These are phyloP conservation scores for Redunca redunca DNA, from an alignment of 2,113 vertebrate species.

Conservation along the genomic window DNA sequence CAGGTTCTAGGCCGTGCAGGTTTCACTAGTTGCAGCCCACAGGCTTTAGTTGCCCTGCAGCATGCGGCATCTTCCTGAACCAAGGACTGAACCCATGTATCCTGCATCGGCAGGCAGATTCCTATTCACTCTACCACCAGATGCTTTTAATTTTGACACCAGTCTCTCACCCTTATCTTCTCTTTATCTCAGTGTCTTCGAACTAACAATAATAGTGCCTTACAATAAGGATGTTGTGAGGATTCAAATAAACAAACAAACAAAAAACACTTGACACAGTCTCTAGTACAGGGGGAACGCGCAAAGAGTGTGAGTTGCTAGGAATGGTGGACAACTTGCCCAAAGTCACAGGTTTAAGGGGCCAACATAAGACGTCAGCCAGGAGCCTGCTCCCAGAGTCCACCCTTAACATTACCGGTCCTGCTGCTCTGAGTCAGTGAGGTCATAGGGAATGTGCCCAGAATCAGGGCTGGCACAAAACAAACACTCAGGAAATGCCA, in stretches of 20 bases:
- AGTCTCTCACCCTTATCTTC: neutral
- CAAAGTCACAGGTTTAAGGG: neutral
- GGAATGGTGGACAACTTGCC: neutral
- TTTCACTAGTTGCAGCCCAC: neutral
- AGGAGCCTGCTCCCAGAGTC: neutral
- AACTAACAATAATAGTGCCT: neutral
- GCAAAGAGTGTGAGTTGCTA: neutral
- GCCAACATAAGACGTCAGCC: neutral
- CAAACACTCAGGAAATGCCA: neutral
- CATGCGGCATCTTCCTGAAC: neutral
- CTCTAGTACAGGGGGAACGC: neutral
- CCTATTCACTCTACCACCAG: neutral
- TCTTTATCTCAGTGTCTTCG: neutral
- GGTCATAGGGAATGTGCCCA: fast-evolving
- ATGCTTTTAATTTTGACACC: neutral
- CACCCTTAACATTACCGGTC: neutral
- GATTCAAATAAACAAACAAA: neutral
- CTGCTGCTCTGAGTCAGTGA: fast-evolving
- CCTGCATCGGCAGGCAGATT: neutral
- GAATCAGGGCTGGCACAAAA: neutral
- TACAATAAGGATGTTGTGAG: neutral
- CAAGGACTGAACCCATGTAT: neutral
- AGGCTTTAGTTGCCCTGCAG: neutral
- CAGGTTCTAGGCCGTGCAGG: neutral
- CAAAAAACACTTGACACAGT: neutral